Base-by-base conservation (phyloP, 2,113 vertebrate species). In the Abramis brama region DNA sequence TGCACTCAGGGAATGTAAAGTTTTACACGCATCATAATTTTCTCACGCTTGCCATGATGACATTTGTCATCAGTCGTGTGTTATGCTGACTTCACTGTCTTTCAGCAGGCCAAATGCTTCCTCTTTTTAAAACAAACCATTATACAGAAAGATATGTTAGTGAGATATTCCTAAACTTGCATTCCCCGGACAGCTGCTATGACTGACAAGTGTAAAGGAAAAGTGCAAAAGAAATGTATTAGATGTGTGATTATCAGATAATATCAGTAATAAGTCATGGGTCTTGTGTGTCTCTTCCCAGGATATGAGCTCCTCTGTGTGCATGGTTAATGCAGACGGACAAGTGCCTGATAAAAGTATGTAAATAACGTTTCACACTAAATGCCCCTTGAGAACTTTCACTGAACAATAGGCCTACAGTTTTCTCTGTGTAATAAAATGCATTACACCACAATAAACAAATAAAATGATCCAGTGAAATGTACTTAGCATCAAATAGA, bases 221-320 rank as follows among this genome's bases (percentile, higher is more conserved):
- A 12, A 5, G 19, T 71, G 33, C 12, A 43, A 43, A 43, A 43
- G 43, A 43, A 43, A 43, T 43, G 8, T 43, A 43, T 9, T 33
- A 36, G 15, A 68, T 33, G 30, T 66, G 27, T 39, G 71, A 47
- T 39, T 47, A 47, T 74, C 71, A 74, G 27, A 55, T 23, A 30
- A 23, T n/a, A 62, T n/a, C 30, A 45, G 55, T 78, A 11, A 78
- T 57, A 25, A 33, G 19, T 36, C n/a, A 57, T 11, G 12, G 25
- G 25, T 81, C 45, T 60, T 80, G n/a, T 83, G 15, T 80, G 60
- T 77, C 66, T 83, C 83, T 43, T 88, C 9, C 43, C 59, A 95
- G 95, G 94, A 93, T 92, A 95, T 95, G 95, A 95, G 91, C 94
- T 93, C 92, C 62, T 86, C 91, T 87, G 91, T 94, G 91, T 74